phyloP scores from a whole-genome alignment of 2,113 vertebrate species.

The Eubucco bourcierii region DNA sequence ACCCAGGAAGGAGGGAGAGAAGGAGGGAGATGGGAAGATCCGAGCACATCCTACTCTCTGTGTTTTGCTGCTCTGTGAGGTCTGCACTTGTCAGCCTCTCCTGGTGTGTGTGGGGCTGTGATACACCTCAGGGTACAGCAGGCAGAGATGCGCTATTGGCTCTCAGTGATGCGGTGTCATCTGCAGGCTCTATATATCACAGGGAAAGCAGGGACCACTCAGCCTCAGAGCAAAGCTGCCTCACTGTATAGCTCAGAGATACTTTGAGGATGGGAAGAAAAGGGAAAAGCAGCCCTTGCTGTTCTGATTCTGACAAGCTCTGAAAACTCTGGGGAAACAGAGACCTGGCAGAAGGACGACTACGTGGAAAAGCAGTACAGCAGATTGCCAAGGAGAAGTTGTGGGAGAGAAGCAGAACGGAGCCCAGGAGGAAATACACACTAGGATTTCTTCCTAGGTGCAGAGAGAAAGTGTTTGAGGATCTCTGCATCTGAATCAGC shows the following conservation, averaged over 20 bases:
- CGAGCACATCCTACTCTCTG: not conserved
- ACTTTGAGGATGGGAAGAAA: not conserved
- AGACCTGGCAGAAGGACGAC: not conserved
- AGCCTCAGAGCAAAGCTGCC: slow-evolving; percentile 7
- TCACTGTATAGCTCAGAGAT: not conserved
- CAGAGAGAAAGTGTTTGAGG: not conserved
- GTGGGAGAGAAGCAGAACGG: not conserved
- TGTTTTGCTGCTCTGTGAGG: not conserved
- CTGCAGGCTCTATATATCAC: slow-evolving; percentile 6
- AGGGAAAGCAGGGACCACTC: not conserved
- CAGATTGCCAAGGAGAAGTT: not conserved
- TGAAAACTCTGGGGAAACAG: not conserved
- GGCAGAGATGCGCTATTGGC: slow-evolving; percentile 42
- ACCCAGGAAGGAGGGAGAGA: not conserved
- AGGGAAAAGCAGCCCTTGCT: not conserved
- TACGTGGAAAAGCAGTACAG: not conserved
- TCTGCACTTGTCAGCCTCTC: not conserved
- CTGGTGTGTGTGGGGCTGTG: not conserved
- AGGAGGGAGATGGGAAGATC: not conserved
- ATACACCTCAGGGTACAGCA: not conserved
- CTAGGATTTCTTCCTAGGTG: not conserved
- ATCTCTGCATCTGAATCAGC: not conserved
- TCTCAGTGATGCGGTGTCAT: not conserved
- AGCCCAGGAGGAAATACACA: not conserved
- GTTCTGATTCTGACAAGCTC: not conserved